phyloP scores from a whole-genome alignment of 2,797 vertebrate species.

The Phoeniculus purpureus region DNA sequence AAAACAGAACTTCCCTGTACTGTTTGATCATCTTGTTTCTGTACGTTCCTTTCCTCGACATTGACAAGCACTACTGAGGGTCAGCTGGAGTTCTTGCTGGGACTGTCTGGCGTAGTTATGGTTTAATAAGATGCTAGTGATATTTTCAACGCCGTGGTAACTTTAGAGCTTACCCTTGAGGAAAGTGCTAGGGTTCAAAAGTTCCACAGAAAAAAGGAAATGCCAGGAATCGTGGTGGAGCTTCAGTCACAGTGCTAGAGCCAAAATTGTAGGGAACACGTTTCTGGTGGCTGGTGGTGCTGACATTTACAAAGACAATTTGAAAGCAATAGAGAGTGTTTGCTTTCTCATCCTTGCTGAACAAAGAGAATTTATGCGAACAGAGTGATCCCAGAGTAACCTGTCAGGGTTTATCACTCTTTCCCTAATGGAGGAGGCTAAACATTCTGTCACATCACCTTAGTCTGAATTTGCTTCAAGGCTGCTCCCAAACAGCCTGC shows the following conservation, averaged over 20 bases:
- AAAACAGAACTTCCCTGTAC: slow-evolving; percentile 18
- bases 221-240: background rate
- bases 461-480: background rate
- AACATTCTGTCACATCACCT: background rate
- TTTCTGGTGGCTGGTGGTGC: background rate
- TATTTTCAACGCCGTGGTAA: slow-evolving; percentile 23
- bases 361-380: background rate
- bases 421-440: slow-evolving; percentile 38
- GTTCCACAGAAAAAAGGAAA: slow-evolving; percentile 27
- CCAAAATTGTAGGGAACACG: background rate
- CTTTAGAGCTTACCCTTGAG: slow-evolving; percentile 20
- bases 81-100: slow-evolving; percentile 6
- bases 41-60: background rate
- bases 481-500: background rate
- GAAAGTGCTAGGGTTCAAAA: slow-evolving; percentile 15
- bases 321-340: background rate
- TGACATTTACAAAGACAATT: slow-evolving; percentile 17
- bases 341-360: slow-evolving; percentile 2
- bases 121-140: background rate
- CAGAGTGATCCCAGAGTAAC: slow-evolving; percentile 43
- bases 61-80: slow-evolving; percentile 35
- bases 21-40: slow-evolving; percentile 2
- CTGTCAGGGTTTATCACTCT: slow-evolving; percentile 28
- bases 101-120: background rate
- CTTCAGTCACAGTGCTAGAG: background rate